Evolutionary conservation across 2,888 invertebrate species (phyloP), one percentile per base, ranked within the genome.

Genomic region (Acanthococcus lagerstroemiae): DNA sequence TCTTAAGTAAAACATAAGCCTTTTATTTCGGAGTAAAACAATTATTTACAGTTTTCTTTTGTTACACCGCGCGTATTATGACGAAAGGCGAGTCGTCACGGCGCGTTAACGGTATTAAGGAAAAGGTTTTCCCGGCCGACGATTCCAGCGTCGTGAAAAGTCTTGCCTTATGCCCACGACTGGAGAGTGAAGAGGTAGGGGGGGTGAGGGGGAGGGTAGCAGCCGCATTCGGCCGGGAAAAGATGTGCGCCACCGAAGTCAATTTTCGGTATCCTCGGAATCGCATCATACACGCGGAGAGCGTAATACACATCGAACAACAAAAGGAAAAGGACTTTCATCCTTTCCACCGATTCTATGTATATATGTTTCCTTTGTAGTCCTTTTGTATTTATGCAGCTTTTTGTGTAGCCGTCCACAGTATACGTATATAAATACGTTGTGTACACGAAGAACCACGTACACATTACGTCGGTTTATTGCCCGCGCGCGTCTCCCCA

Each of bases 41-140:
- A 61, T 61, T 61, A 61, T 52, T 61, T 61, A 52, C 46, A 45
- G 27, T 60, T 60, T 60, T 61, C 61, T 52, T 61, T 61, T 50
- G 61, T 61, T 27, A 21, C n/a, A n/a, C 30, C 48, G 46, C 24
- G 26, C 48, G 52, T 30, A 60, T 52, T 45, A 61, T 26, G 50
- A 61, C 24, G 22, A 61, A 61, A 27, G 61, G 50, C 56, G 12
- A 37, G 37, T 37, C 37, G n/a, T 37, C 37, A 37, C 19, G 7
- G n/a, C 25, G 48, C 37, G 30, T 48, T 19, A 27, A 46, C 48
- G 17, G 6, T 26, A 12, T 50, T 48, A 61, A 61, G 37, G 37
- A 37, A 61, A 61, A 26, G 52, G 50, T 22, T 52, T 27, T 60
- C 30, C 22, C 52, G 24, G 15, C 61, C 30, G 37, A 50, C 24